Conservation (phyloP, 2,888 invertebrate genomes). For the Mycogona germanica region DNA sequence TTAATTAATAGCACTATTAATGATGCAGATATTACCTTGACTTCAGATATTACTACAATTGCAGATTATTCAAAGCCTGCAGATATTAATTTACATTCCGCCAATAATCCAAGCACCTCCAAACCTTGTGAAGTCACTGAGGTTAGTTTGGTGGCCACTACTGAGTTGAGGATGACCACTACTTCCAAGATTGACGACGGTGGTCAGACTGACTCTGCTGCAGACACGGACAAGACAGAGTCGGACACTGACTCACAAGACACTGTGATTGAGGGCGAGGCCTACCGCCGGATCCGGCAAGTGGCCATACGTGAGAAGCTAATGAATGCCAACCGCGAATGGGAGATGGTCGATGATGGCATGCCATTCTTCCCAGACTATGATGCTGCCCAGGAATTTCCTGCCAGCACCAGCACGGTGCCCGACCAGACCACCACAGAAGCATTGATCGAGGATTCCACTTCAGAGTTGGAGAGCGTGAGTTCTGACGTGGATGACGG, state of each 20-base stretch:
- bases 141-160: too few species aligned
- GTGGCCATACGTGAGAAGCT: conserved; percentile 25
- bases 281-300: conserved; percentile 23
- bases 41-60: too few species aligned
- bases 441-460: neutral
- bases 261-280: conserved; percentile 25
- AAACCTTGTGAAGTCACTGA: too few species aligned
- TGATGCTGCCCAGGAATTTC: conserved; percentile 26
- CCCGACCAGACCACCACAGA: neutral
- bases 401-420: conserved; percentile 20
- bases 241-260: conserved; percentile 27
- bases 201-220: conserved; percentile 16
- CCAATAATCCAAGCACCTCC: too few species aligned
- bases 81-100: too few species aligned
- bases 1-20: too few species aligned
- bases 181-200: conserved; percentile 15
- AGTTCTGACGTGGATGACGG: too few species aligned
- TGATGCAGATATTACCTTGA: too few species aligned
- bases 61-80: too few species aligned
- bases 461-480: too few species aligned
- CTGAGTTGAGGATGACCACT: conserved; percentile 29
- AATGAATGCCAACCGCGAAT: conserved; percentile 28
- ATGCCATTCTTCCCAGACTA: conserved; percentile 26
- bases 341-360: conserved; percentile 22
- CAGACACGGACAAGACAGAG: conserved; percentile 10